A percentile compares a stretch with the other conserved stretches of the same genome.
phyloP scores from a whole-genome alignment of 2,888 invertebrate species.

The Balanococcus diminutus region DNA sequence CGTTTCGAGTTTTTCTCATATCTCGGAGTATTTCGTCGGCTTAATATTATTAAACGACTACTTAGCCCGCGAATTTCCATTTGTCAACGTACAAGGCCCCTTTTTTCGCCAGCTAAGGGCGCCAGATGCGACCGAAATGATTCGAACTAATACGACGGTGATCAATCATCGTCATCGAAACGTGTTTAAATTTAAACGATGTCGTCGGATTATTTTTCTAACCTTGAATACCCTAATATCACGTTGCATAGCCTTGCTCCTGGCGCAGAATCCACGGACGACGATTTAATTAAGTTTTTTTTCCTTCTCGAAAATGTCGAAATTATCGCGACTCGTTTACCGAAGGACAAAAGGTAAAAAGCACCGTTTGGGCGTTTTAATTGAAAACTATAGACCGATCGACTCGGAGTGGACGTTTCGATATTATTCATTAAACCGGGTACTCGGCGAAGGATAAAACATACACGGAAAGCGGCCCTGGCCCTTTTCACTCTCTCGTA shows the following conservation, averaged over 20 bases:
- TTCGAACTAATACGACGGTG: neutral
- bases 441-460: slow-evolving; percentile 16
- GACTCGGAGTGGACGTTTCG: neutral
- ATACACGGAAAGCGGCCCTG: neutral
- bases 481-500: neutral
- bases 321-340: neutral
- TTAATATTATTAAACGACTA: neutral
- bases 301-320: neutral
- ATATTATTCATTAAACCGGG: slow-evolving; percentile 31
- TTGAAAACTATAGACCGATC: neutral
- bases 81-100: neutral
- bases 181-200: slow-evolving; percentile 24
- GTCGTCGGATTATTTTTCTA: neutral
- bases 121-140: slow-evolving; percentile 13
- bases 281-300: neutral
- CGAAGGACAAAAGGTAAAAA: slow-evolving; percentile 3
- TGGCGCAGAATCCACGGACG: neutral
- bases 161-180: slow-evolving; percentile 36
- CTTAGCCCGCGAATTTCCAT: neutral
- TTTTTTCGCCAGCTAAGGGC: neutral
- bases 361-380: slow-evolving; percentile 11
- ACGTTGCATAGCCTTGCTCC: neutral
- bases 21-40: neutral
- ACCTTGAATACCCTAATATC: neutral
- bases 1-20: neutral